A percentile compares a stretch with the other conserved stretches of the same genome.
Conservation (phyloP, 2,797 vertebrate genomes). For the Triplophysa bombifrons region DNA sequence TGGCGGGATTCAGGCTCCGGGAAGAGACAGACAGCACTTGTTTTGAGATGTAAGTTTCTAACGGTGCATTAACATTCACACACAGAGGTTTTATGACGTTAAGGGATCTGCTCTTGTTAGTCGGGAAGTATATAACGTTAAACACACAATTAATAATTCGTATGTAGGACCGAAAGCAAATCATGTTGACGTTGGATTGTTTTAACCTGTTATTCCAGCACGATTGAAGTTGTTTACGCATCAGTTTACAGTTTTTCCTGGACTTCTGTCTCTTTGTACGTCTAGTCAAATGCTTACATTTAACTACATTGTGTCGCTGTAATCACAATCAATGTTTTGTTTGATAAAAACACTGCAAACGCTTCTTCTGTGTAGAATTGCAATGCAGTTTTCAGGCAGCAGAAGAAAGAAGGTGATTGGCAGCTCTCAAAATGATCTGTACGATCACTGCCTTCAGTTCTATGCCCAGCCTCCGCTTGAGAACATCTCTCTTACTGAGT, state of each 20-base stretch:
- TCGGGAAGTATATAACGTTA: background rate
- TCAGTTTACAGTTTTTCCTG: no score
- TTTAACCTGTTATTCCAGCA: background rate
- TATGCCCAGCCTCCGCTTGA: slow-evolving; percentile 89
- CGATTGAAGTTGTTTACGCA: no score
- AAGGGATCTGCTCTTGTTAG: background rate
- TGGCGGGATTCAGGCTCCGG: slow-evolving; percentile 56
- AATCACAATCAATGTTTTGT: slow-evolving; percentile 3
- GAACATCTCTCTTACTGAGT: slow-evolving; percentile 87
- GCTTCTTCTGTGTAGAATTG: slow-evolving; percentile 26
- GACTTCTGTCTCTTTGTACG: no score
- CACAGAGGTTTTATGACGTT: background rate
- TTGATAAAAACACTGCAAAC: background rate
- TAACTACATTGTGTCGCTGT: background rate
- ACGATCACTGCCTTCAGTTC: slow-evolving; percentile 87
- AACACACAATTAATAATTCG: background rate
- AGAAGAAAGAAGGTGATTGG: slow-evolving; percentile 60
- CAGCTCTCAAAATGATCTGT: slow-evolving; percentile 71
- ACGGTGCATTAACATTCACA: background rate
- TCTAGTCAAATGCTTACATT: no score
- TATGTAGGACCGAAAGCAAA: background rate
- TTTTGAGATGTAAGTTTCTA: slow-evolving; percentile 10
- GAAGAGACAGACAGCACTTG: slow-evolving; percentile 6
- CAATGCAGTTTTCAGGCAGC: slow-evolving; percentile 64
- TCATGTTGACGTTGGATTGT: background rate